phyloP scores from a whole-genome alignment of 2,113 vertebrate genomes.

The Tor tambroides region DNA sequence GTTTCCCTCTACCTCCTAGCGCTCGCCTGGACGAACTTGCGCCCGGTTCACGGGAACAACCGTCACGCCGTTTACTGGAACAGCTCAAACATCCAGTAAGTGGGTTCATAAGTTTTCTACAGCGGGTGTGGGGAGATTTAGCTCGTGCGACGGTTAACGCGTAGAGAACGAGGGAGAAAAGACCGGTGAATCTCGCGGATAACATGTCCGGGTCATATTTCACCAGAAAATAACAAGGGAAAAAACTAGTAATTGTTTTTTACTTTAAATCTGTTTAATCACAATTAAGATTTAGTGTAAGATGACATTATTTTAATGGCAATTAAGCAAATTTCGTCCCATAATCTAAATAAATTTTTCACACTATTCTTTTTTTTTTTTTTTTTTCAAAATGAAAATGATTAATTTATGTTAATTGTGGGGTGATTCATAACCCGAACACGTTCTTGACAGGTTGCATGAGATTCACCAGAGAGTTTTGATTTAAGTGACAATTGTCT shows the following conservation, averaged over 20 bases:
- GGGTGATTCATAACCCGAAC: neutral
- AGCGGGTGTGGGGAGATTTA: neutral
- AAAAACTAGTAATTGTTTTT: neutral
- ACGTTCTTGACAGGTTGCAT: neutral
- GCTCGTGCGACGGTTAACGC: neutral
- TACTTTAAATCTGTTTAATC: neutral
- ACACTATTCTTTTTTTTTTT: neutral
- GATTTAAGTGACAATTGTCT: conserved; percentile 17
- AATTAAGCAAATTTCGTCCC: neutral
- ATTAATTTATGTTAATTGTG: neutral
- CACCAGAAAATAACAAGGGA: neutral
- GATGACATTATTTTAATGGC: neutral
- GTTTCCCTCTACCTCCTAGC: conserved; percentile 76
- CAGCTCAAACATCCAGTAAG: conserved; percentile 96
- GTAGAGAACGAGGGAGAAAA: neutral
- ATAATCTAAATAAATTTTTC: neutral
- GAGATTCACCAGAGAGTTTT: neutral
- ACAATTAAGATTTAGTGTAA: neutral
- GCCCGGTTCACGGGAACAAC: conserved; percentile 79
- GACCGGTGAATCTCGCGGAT: neutral
- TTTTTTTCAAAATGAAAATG: no score
- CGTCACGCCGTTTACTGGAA: conserved; percentile 94
- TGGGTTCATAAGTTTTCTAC: conserved; percentile 14
- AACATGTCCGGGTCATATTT: neutral
- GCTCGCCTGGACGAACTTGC: conserved; percentile 77